Evolutionary conservation across 2,888 invertebrate genomes (phyloP).

Genomic region (Nemotelus pantherinus): DNA sequence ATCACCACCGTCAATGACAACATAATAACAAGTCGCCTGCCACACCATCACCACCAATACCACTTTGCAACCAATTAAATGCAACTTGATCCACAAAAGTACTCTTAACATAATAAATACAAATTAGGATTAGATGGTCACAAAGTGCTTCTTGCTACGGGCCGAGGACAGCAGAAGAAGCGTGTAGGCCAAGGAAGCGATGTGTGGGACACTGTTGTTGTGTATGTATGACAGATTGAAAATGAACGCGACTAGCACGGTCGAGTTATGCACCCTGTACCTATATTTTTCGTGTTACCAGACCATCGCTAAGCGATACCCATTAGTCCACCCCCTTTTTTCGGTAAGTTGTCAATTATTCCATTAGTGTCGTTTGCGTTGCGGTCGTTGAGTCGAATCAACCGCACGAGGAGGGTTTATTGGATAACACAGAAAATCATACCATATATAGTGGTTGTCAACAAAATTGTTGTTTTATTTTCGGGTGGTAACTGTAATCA

Average conservation of each 20-base stretch:
- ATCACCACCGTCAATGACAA: conserved; percentile 22
- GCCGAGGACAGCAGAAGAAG: conserved; percentile 1
- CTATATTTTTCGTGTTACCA: neutral
- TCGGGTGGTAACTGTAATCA: conserved; percentile 33
- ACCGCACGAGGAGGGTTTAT: neutral
- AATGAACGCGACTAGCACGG: neutral
- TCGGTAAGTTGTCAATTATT: conserved; percentile 42
- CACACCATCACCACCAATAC: conserved; percentile 19
- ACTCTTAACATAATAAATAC: conserved; percentile 42
- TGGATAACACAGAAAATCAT: neutral
- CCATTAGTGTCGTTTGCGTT: conserved; percentile 17
- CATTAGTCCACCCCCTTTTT: conserved; percentile 39
- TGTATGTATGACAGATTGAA: neutral
- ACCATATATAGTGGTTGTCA: neutral
- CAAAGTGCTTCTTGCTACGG: neutral
- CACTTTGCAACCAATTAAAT: conserved; percentile 37
- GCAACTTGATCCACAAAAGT: conserved; percentile 43
- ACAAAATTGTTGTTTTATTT: neutral
- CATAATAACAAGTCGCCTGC: conserved; percentile 35
- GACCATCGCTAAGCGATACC: conserved; percentile 14
- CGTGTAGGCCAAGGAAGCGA: neutral
- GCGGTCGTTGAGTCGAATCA: neutral
- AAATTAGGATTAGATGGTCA: conserved; percentile 43
- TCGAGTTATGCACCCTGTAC: neutral
- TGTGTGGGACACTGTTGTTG: neutral